Evolutionary conservation across 1,140 invertebrate genomes (phyloP).

Genomic region (Harpegnathos saltator): DNA sequence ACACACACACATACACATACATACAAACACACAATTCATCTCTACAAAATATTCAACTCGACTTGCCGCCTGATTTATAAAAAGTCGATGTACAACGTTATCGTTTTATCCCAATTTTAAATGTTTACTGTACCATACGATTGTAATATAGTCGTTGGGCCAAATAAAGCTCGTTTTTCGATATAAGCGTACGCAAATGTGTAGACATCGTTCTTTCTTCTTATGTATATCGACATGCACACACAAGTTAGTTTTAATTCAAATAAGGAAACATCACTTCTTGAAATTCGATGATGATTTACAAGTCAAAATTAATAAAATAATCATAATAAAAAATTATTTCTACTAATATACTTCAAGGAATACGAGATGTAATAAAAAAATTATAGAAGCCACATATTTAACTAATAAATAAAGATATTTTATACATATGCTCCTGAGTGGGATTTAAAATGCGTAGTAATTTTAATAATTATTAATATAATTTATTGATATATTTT

Average conservation of each 20-base stretch:
- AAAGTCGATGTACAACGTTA: constrained; percentile 80
- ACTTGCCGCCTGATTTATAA: constrained; percentile 79
- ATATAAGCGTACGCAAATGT: constrained; percentile 56
- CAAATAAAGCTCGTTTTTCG: constrained; percentile 84
- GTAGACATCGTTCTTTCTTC: constrained; percentile 1
- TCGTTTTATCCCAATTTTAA: constrained; percentile 83
- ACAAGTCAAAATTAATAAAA: background rate
- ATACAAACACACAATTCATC: constrained; percentile 20
- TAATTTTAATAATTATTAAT: too few relatives aligned
- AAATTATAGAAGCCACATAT: too few relatives aligned
- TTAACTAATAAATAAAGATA: too few relatives aligned
- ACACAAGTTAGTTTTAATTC: background rate
- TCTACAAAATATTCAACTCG: constrained; percentile 46
- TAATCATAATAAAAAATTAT: background rate
- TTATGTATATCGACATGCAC: background rate
- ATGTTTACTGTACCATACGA: constrained; percentile 84
- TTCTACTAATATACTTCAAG: background rate
- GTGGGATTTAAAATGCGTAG: background rate
- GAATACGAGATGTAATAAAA: too few relatives aligned
- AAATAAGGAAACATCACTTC: background rate
- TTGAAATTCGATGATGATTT: background rate
- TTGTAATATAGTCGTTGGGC: constrained; percentile 84
- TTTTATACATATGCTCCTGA: background rate
- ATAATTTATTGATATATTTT: too few relatives aligned
- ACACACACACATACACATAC: background rate